Evolutionary conservation across 30 jellyfish, hydroid and myxozoan species (phyloP), one percentile per base, ranked within the genome.

Genomic region (Clytia hemisphaerica): DNA sequence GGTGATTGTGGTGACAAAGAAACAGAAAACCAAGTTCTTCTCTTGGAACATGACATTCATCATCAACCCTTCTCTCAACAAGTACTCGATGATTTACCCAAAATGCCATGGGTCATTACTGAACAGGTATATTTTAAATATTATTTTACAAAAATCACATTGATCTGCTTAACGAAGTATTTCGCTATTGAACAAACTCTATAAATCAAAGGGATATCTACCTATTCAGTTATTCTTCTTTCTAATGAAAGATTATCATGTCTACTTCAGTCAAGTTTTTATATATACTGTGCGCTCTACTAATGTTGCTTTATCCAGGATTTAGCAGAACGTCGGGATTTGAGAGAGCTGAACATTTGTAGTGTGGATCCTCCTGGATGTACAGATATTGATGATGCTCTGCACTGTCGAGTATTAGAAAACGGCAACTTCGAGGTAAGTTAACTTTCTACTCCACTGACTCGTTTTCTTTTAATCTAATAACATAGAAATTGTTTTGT

Each of bases 361-460:
- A 92, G 99, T 55, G 78, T 92, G 35, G 99, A 92, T 42, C 99
- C 99, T 24, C 99, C 99, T 32, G 99, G 99, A 5, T 92, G 99
- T 66, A 92, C 99, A 9, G 99, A 92, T 54, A 92, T 92, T 29
- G 99, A 92, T 36, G 99, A 92, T 79, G 99, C 99, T 5, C 78
- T 92, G 40, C 99, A 92, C 73, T 83, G 99, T 73, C 45, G 93
- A 33, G 59, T 14, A 45, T 70, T 91, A 38, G 83, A 81, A 10
- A 82, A 89, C 49, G 98, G 95, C 50, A 89, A 81, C 37, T 80
- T 12, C 53, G 98, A 89, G 93, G 98, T 89, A 47, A 75, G 72
- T 4, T 33, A 19, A 10, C 49, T 29, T 22, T n/a, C n/a, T n/a
- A n/a, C n/a, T n/a, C n/a, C n/a, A n/a, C n/a, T n/a, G n/a, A n/a